A percentile compares a stretch with the other conserved stretches of the same genome.
These are phyloP conservation scores for Ibycter americanus DNA, from an alignment of 2,797 vertebrate species.

Conservation along the genomic window DNA sequence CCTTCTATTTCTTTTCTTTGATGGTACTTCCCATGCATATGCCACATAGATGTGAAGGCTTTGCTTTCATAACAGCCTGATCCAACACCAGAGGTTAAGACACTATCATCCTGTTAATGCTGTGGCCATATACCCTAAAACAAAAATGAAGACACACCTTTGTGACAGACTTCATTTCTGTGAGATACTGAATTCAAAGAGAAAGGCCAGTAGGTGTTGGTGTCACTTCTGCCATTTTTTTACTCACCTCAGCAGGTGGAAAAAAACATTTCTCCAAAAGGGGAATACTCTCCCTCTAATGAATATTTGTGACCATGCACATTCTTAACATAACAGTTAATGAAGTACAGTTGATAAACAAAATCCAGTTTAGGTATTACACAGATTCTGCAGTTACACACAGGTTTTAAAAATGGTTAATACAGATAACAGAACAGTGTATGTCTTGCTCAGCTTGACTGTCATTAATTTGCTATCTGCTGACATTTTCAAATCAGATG, in stretches of 20 bases:
- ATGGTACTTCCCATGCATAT: not conserved
- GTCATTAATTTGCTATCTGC: not conserved
- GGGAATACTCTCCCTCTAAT: not conserved
- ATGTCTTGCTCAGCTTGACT: not conserved
- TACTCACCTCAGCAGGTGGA: not conserved
- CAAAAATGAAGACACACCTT: not conserved
- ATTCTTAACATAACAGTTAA: not conserved
- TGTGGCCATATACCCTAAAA: not conserved
- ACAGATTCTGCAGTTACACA: not conserved
- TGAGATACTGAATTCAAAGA: not conserved
- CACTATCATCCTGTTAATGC: not conserved
- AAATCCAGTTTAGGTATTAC: not conserved
- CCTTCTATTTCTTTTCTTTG: not conserved
- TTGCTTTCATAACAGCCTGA: not conserved
- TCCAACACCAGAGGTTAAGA: not conserved
- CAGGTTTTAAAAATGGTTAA: not conserved
- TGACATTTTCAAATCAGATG: not conserved
- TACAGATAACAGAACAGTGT: not conserved
- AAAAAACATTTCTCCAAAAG: not conserved
- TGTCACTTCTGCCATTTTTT: not conserved
- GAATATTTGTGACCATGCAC: not conserved
- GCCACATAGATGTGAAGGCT: not conserved
- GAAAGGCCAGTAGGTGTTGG: not conserved
- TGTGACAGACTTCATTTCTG: not conserved
- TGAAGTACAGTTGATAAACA: not conserved